Evolutionary conservation across 2,888 invertebrate genomes (phyloP), one percentile per base, ranked within the genome.

Genomic region (Mythimna albipuncta): DNA sequence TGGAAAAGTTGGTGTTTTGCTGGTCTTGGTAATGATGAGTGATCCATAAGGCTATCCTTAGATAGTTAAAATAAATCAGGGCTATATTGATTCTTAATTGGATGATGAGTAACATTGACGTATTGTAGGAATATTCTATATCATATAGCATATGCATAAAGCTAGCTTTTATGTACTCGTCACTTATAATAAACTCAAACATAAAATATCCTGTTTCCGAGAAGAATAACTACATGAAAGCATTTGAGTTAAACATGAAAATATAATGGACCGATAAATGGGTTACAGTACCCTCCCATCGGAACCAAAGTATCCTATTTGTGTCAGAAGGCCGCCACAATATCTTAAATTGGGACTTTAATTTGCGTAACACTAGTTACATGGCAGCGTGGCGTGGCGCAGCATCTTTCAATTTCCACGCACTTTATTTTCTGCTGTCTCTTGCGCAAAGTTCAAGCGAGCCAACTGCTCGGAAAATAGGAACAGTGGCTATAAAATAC

Each of bases 391-490:
- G 89, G 88, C 83, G 89, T 91, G 91, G 91, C 91, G 91, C 87
- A 78, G 87, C 71, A 72, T 82, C 83, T 77, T 81, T 83, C 83
- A 87, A 88, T 92, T 93, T 92, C 93, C 88, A 89, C 89, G 88
- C 90, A 88, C 89, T 93, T 92, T 94, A 94, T 93, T 93, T 85
- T 93, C 89, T 87, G 91, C 88, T 87, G 84, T 85, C 88, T 87
- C 91, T 95, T 95, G 91, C 95, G 94, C 93, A 95, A 95, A 88
- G 77, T 72, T 84, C 84, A 74, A 73, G 63, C 68, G 77, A 77
- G 77, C 75, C 84, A 79, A 86, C 81, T 76, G 77, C 85, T 88
- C 80, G 79, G 82, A 76, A 87, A 86, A 89, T 87, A 83, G 72
- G 70, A 77, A 72, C 74, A 70, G 85, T 77, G 74, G 77, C 86